Conservation (phyloP, 2,888 invertebrate species). For the Coelogynopora nodosa region DNA sequence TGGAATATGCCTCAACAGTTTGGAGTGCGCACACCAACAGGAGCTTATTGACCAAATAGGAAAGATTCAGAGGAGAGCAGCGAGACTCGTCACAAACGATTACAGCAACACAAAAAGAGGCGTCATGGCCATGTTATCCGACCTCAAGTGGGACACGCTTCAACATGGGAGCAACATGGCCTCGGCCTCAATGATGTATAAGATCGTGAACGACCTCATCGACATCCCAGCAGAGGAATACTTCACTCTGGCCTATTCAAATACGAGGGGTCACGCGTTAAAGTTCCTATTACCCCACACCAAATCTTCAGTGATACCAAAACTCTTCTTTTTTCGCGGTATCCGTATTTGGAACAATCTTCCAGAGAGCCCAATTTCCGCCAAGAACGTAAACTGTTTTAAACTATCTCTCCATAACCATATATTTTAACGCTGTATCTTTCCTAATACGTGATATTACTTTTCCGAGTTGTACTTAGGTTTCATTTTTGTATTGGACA, state of each 20-base stretch:
- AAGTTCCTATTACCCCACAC: not conserved
- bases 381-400: conserved; percentile 24
- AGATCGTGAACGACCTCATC: not conserved
- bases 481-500: not conserved
- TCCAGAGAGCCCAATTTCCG: conserved; percentile 1
- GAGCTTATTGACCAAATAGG: not conserved
- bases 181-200: not conserved
- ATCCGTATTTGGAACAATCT: conserved; percentile 10
- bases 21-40: not conserved
- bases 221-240: not conserved
- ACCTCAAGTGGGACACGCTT: not conserved
- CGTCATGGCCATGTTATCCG: not conserved
- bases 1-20: not conserved
- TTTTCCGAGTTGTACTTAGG: conserved; percentile 18
- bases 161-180: not conserved
- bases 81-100: not conserved
- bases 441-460: not conserved
- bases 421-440: not conserved
- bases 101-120: not conserved
- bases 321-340: not conserved
- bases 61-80: not conserved
- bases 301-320: not conserved
- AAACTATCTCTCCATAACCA: conserved; percentile 21
- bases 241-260: not conserved
- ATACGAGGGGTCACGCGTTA: not conserved